Evolutionary conservation across 2,888 invertebrate genomes (phyloP).

Genomic region (Siphonodentalium dalli): DNA sequence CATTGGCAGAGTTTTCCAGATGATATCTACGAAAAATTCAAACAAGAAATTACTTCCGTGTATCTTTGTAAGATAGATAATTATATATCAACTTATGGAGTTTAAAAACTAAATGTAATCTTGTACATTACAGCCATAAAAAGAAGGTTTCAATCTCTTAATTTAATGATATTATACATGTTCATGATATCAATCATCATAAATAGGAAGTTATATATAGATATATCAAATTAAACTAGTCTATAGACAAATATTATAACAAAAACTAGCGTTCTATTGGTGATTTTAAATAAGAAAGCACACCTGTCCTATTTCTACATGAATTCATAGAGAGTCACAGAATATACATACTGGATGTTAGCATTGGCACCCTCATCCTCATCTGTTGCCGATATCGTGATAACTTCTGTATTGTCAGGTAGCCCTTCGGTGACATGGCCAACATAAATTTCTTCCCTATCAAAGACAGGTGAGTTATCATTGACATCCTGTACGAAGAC

Average conservation of each 20-base stretch:
- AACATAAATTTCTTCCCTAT: constrained; percentile 58
- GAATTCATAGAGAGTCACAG: background rate
- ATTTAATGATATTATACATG: background rate
- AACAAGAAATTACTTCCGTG: no score
- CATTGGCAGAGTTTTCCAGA: constrained; percentile 74
- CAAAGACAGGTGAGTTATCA: constrained; percentile 90
- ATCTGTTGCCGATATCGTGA: constrained; percentile 48
- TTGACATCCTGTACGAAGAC: constrained; percentile 93
- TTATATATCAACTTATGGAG: no score
- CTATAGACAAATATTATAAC: background rate
- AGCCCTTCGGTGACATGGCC: constrained; percentile 46
- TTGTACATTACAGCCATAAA: no score
- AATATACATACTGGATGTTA: constrained; percentile 73
- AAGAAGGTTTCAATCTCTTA: background rate
- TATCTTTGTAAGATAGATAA: no score
- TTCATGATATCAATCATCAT: no score
- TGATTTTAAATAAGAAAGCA: no score
- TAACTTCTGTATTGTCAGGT: constrained; percentile 31
- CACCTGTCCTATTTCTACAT: no score
- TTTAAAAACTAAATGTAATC: background rate
- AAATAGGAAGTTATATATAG: no score
- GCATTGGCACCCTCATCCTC: constrained; percentile 77
- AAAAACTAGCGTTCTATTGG: no score
- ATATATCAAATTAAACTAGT: background rate
- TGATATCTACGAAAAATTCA: constrained; percentile 74